phyloP scores from a whole-genome alignment of 1,140 invertebrate species.

The Bombus soroeensis region DNA sequence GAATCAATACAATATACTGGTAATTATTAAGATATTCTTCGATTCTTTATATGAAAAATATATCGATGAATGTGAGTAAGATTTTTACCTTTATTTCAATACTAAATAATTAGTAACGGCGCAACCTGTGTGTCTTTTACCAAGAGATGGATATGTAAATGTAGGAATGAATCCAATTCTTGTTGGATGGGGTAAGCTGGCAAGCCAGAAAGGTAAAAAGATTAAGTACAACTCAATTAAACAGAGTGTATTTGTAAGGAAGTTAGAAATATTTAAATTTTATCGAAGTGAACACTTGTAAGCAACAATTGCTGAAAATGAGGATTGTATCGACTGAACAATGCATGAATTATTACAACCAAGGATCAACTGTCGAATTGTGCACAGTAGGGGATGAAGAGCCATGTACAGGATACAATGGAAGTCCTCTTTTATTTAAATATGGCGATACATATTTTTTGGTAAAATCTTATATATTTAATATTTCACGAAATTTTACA shows the following conservation, averaged over 20 bases:
- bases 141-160: slow-evolving; percentile 49
- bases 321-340: slow-evolving; percentile 60
- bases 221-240: slow-evolving; percentile 3
- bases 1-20: slow-evolving; percentile 68
- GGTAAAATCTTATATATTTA: slow-evolving; percentile 53
- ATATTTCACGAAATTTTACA: neutral
- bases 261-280: slow-evolving; percentile 18
- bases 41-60: neutral
- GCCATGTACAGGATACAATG: slow-evolving; percentile 71
- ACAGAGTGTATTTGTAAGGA: slow-evolving; percentile 15
- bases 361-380: slow-evolving; percentile 67
- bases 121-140: slow-evolving; percentile 70
- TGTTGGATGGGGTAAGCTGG: slow-evolving; percentile 73
- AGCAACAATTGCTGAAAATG: slow-evolving; percentile 66
- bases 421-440: slow-evolving; percentile 69
- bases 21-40: slow-evolving; percentile 40
- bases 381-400: slow-evolving; percentile 67
- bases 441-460: slow-evolving; percentile 64
- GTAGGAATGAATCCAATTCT: slow-evolving; percentile 51
- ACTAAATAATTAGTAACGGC: slow-evolving; percentile 64
- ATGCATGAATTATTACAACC: slow-evolving; percentile 63
- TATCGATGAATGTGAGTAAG: neutral
- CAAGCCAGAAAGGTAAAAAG: slow-evolving; percentile 62
- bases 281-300: slow-evolving; percentile 56
- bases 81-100: slow-evolving; percentile 6